These are phyloP conservation scores for Piscicola geometra DNA, from an alignment of 2,888 invertebrate species.

Conservation along the genomic window DNA sequence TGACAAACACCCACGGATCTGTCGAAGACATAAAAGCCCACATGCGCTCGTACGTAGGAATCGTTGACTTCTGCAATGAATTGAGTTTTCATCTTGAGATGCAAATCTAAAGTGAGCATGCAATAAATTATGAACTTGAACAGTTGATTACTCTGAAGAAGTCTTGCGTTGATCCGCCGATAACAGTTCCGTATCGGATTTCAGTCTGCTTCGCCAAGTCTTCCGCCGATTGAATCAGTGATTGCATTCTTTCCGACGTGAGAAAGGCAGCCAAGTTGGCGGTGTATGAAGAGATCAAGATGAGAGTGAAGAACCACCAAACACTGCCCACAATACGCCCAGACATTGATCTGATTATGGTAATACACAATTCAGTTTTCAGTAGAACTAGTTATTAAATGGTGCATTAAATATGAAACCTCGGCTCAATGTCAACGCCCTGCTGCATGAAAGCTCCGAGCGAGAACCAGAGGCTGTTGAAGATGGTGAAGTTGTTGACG, in stretches of 20 bases:
- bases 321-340: conserved; percentile 93
- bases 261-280: conserved; percentile 90
- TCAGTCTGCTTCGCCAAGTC: conserved; percentile 84
- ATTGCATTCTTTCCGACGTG: conserved; percentile 90
- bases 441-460: conserved; percentile 97
- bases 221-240: conserved; percentile 85
- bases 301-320: conserved; percentile 99
- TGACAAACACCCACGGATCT: conserved; percentile 72
- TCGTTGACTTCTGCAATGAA: conserved; percentile 69
- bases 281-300: conserved; percentile 94
- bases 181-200: conserved; percentile 79
- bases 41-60: conserved; percentile 81
- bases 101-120: too few relatives aligned
- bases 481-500: conserved; percentile 69
- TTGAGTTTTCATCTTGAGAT: too few relatives aligned
- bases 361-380: conserved; percentile 22
- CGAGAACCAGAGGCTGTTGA: conserved; percentile 95
- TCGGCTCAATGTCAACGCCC: conserved; percentile 90
- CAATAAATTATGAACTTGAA: too few relatives aligned
- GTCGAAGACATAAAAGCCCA: conserved; percentile 87
- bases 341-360: conserved; percentile 76
- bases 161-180: conserved; percentile 72
- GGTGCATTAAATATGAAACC: conserved; percentile 59
- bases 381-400: neutral
- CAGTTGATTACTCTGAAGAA: conserved; percentile 67